These are phyloP conservation scores for Proteles cristata DNA, from an alignment of 2,113 vertebrate species.

Conservation along the genomic window DNA sequence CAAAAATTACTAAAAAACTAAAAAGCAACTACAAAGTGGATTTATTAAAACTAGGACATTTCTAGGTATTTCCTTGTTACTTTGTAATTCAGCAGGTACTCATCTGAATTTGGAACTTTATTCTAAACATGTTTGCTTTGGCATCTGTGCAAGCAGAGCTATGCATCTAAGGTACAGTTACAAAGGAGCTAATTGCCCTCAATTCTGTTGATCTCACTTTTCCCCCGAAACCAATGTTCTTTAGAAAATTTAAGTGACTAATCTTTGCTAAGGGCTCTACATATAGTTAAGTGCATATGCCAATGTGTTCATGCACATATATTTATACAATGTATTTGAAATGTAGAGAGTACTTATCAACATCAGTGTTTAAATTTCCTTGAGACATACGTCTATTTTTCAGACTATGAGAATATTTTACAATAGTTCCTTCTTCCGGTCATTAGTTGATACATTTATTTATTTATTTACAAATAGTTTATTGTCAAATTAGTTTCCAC, in stretches of 20 bases:
- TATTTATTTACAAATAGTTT: too few relatives aligned
- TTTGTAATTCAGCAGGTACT: not conserved
- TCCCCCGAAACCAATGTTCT: not conserved
- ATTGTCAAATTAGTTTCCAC: too few relatives aligned
- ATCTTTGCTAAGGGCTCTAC: not conserved
- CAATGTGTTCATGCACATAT: not conserved
- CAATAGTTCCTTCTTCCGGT: not conserved
- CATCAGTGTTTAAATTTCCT: not conserved
- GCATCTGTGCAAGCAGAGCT: not conserved
- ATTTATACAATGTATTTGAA: not conserved
- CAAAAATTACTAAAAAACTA: slow-evolving; percentile 3
- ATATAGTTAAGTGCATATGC: not conserved
- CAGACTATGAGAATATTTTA: not conserved
- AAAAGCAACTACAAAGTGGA: not conserved
- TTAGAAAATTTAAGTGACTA: not conserved
- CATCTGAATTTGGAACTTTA: not conserved
- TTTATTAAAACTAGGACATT: slow-evolving; percentile 39
- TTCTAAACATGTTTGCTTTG: not conserved
- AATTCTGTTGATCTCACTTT: not conserved
- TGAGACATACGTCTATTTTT: not conserved
- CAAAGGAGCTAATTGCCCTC: not conserved
- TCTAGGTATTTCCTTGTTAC: not conserved
- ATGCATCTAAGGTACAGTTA: not conserved
- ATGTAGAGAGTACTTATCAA: not conserved
- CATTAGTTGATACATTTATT: not conserved